A percentile compares a stretch with the other conserved stretches of the same genome.
Evolutionary conservation across 1,140 invertebrate species (phyloP).

Genomic region (Tetragnatha versicolor): DNA sequence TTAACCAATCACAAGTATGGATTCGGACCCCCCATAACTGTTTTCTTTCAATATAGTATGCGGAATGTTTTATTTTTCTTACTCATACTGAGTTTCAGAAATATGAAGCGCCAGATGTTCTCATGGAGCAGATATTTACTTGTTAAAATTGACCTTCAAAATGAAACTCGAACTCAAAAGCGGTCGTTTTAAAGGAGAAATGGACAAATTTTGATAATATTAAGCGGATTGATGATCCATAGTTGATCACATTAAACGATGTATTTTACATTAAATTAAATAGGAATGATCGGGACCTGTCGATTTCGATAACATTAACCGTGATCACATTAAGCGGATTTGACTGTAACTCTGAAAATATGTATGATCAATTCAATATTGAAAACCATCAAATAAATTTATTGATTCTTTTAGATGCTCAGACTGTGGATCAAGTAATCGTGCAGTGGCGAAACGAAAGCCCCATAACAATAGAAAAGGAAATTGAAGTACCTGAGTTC

Average conservation of each 20-base stretch:
- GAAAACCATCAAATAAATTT: too few species aligned
- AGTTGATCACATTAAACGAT: not conserved
- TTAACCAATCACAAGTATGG: too few species aligned
- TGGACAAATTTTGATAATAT: not conserved
- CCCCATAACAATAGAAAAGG: constrained; percentile 56
- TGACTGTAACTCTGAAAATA: not conserved
- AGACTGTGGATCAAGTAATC: constrained; percentile 56
- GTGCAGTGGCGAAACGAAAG: constrained; percentile 47
- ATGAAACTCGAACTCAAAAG: too few species aligned
- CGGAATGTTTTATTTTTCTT: too few species aligned
- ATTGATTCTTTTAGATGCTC: constrained; percentile 51
- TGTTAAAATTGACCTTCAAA: too few species aligned
- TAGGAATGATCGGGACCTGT: not conserved
- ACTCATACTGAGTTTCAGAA: too few species aligned
- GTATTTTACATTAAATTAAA: not conserved
- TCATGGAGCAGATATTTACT: too few species aligned
- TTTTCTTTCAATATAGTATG: too few species aligned
- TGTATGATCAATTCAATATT: not conserved
- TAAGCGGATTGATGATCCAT: not conserved
- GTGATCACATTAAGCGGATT: not conserved
- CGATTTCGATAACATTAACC: not conserved
- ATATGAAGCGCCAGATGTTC: too few species aligned
- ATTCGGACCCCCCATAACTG: too few species aligned
- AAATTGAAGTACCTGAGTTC: constrained; percentile 57
- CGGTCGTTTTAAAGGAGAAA: too few species aligned